Conservation (phyloP, 2,797 vertebrate species). For the Odontamblyopus lacepedii region DNA sequence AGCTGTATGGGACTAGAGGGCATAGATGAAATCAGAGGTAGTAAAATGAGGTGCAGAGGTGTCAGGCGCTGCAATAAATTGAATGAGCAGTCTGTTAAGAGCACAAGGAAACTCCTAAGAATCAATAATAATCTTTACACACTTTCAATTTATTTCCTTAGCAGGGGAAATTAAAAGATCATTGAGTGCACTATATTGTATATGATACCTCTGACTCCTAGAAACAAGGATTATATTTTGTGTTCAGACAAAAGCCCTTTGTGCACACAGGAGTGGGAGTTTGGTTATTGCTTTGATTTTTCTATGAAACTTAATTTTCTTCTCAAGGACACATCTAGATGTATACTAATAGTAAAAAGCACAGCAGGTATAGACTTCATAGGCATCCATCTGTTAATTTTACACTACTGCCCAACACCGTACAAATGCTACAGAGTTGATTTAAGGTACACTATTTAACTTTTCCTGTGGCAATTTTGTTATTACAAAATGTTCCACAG, state of each 20-base stretch:
- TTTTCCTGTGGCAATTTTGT: too few species aligned
- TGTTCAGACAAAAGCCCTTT: conserved; percentile 18
- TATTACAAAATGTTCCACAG: too few species aligned
- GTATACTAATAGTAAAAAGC: conserved; percentile 1
- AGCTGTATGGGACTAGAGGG: conserved; percentile 30
- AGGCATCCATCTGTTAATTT: neutral
- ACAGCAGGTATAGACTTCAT: conserved; percentile 10
- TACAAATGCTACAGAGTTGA: too few species aligned
- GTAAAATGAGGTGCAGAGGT: conserved; percentile 54
- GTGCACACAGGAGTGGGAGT: conserved; percentile 9
- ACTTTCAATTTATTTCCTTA: conserved; percentile 38
- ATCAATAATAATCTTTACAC: conserved; percentile 47
- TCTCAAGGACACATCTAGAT: conserved; percentile 7
- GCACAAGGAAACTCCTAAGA: conserved; percentile 39
- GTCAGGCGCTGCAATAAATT: conserved; percentile 41
- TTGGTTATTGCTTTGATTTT: neutral
- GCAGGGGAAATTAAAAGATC: conserved; percentile 39
- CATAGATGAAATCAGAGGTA: conserved; percentile 44
- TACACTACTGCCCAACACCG: neutral
- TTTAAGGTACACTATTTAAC: too few species aligned
- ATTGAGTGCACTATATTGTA: conserved; percentile 41
- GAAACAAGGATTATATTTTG: conserved; percentile 20
- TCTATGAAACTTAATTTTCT: conserved; percentile 12
- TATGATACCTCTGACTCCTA: conserved; percentile 24
- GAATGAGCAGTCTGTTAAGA: conserved; percentile 46